A percentile compares a stretch with the other conserved stretches of the same genome.
Conservation (phyloP, 2,888 invertebrate genomes). For the Polyommatus iphigenia region DNA sequence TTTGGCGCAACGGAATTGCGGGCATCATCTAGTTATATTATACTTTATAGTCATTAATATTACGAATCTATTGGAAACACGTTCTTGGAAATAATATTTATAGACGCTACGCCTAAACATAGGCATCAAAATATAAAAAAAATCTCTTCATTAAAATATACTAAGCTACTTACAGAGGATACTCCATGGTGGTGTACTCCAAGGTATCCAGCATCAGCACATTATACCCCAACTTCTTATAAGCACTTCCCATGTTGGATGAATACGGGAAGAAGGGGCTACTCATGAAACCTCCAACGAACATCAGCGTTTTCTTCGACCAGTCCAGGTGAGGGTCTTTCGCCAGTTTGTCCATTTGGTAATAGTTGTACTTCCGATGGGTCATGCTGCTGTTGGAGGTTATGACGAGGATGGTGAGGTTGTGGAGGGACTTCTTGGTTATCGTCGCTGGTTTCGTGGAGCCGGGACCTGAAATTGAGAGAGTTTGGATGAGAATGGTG, state of each 20-base stretch:
- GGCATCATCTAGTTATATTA: too few relatives aligned
- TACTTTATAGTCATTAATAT: too few relatives aligned
- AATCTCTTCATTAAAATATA: too few relatives aligned
- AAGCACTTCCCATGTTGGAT: background rate
- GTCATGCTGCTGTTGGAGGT: constrained; percentile 9
- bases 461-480: constrained; percentile 20
- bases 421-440: background rate
- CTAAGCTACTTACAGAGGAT: constrained; percentile 8
- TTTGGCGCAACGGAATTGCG: too few relatives aligned
- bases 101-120: too few relatives aligned
- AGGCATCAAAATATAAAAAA: too few relatives aligned
- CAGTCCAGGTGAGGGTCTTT: constrained; percentile 16
- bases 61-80: too few relatives aligned
- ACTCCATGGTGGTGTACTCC: constrained; percentile 10
- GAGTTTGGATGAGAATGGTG: background rate
- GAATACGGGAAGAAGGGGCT: constrained; percentile 9
- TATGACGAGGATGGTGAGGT: background rate
- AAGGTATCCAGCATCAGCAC: constrained; percentile 11
- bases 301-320: constrained; percentile 20
- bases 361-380: constrained; percentile 16
- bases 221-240: constrained; percentile 27
- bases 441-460: background rate
- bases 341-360: constrained; percentile 5
- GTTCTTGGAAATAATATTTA: background rate
- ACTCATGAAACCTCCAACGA: constrained; percentile 1